Conservation (phyloP, 2,797 vertebrate genomes). For the Chrosomus eos region DNA sequence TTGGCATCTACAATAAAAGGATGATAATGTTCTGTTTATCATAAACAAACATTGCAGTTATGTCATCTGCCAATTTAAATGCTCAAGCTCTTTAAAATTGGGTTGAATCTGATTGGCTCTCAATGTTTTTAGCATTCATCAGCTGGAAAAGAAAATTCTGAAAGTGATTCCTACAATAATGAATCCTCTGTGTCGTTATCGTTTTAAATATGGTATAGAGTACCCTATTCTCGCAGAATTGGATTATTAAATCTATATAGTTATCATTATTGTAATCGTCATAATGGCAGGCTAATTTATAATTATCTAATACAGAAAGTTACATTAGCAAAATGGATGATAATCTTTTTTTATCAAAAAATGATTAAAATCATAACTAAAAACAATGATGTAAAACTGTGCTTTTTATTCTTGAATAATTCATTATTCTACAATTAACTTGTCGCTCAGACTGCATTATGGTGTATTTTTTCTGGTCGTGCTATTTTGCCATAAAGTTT, state of each 20-base stretch:
- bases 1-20: background rate
- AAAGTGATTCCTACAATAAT: background rate
- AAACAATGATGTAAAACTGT: background rate
- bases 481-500: conserved; percentile 27
- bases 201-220: background rate
- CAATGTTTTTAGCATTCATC: background rate
- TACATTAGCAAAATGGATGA: background rate
- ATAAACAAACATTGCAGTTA: background rate
- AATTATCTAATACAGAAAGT: background rate
- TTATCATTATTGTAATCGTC: background rate
- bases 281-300: background rate
- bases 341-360: background rate
- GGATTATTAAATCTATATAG: background rate
- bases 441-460: background rate
- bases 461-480: background rate
- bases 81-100: background rate
- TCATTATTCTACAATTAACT: background rate
- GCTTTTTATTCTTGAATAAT: background rate
- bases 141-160: background rate
- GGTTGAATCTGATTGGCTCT: background rate
- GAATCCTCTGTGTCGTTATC: background rate
- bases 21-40: background rate
- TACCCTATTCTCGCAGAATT: background rate
- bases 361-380: background rate
- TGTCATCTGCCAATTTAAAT: background rate